phyloP scores from a whole-genome alignment of 2,888 invertebrate species.

The Drosophila nigritarsus region DNA sequence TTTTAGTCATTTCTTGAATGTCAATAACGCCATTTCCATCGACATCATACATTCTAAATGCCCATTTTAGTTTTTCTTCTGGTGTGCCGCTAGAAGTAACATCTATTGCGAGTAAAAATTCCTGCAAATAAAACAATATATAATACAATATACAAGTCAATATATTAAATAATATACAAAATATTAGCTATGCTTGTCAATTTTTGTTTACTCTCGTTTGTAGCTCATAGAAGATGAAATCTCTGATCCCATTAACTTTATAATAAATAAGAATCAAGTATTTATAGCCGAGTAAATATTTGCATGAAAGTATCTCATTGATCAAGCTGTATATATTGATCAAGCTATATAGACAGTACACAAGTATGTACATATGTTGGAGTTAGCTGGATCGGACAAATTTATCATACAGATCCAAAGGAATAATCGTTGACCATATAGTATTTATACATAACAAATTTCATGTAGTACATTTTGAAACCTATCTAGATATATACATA shows the following conservation, averaged over 20 bases:
- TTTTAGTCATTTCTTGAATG: conserved; percentile 99
- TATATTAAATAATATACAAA: no score
- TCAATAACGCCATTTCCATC: conserved; percentile 99
- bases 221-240: background rate
- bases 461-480: background rate
- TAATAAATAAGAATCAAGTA: background rate
- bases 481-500: background rate
- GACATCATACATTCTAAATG: conserved; percentile 99
- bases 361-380: background rate
- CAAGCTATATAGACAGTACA: background rate
- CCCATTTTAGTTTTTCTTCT: conserved; percentile 99
- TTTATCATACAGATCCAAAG: background rate
- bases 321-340: background rate
- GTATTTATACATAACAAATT: background rate
- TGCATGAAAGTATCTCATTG: background rate
- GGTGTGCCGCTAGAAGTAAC: conserved; percentile 98
- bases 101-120: conserved; percentile 98
- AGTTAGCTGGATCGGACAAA: background rate
- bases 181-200: background rate
- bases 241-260: background rate
- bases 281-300: background rate
- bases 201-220: background rate
- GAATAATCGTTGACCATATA: background rate
- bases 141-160: background rate
- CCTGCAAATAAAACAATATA: conserved; percentile 86